These are phyloP conservation scores for Pogonognathellus flavescens DNA, from an alignment of 1,140 invertebrate species.

Conservation along the genomic window DNA sequence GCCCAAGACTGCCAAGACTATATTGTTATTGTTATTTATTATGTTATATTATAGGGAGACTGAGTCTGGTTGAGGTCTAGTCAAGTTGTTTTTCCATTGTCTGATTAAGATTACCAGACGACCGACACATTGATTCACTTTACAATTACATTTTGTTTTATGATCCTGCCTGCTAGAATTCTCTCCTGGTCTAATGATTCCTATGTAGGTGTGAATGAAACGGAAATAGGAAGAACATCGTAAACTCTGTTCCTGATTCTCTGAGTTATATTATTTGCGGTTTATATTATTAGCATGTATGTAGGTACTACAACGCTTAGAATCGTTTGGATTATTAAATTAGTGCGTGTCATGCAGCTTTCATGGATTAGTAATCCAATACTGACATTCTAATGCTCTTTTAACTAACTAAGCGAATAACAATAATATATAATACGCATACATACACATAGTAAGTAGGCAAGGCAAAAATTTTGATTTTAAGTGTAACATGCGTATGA, in stretches of 20 bases:
- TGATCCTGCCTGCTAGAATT: slow-evolving; percentile 10
- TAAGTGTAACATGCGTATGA: too few species aligned
- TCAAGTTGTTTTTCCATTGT: not conserved
- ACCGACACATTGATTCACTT: slow-evolving; percentile 4
- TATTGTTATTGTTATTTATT: slow-evolving; percentile 17
- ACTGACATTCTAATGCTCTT: too few species aligned
- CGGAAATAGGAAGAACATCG: not conserved
- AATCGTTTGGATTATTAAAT: too few species aligned
- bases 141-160: not conserved
- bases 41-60: not conserved
- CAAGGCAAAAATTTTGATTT: too few species aligned
- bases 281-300: too few species aligned
- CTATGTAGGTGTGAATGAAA: not conserved
- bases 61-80: slow-evolving; percentile 19
- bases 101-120: slow-evolving; percentile 20
- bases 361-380: too few species aligned
- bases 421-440: too few species aligned
- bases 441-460: too few species aligned
- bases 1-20: not conserved
- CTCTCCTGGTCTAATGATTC: not conserved
- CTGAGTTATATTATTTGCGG: too few species aligned
- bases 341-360: too few species aligned
- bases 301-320: too few species aligned
- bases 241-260: not conserved
- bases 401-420: too few species aligned